These are phyloP conservation scores for Drosophila multiciliata DNA, from an alignment of 2,888 invertebrate genomes.

Conservation along the genomic window DNA sequence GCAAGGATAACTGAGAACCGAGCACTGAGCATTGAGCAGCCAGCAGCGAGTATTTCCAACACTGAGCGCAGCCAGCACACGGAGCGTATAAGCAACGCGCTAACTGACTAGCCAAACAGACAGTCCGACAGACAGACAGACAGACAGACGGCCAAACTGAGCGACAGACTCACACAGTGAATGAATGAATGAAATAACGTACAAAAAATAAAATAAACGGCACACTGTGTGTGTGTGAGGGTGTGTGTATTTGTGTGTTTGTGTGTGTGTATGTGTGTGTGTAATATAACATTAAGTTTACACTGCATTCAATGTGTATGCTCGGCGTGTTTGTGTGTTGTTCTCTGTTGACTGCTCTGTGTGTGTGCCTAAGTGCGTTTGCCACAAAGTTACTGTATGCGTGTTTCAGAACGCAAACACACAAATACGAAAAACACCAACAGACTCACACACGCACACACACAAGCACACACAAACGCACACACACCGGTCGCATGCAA, in stretches of 20 bases:
- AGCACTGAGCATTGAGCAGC: slow-evolving; percentile 53
- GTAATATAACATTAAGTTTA: slow-evolving; percentile 74
- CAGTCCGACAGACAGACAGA: slow-evolving; percentile 48
- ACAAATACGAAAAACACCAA: slow-evolving; percentile 16
- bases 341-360: slow-evolving; percentile 11
- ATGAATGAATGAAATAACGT: slow-evolving; percentile 69
- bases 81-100: slow-evolving; percentile 75
- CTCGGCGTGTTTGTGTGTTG: slow-evolving; percentile 19
- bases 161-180: slow-evolving; percentile 48
- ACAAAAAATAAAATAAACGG: slow-evolving; percentile 37
- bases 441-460: slow-evolving; percentile 6
- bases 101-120: slow-evolving; percentile 33
- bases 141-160: slow-evolving; percentile 38
- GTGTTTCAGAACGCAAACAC: slow-evolving; percentile 7
- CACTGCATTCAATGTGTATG: slow-evolving; percentile 60
- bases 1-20: slow-evolving; percentile 74
- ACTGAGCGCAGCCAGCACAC: slow-evolving; percentile 55
- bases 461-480: slow-evolving; percentile 19
- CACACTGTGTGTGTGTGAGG: slow-evolving; percentile 32
- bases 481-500: slow-evolving; percentile 34
- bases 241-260: slow-evolving; percentile 28
- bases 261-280: slow-evolving; percentile 29
- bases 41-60: slow-evolving; percentile 50
- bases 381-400: slow-evolving; percentile 47
- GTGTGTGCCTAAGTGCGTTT: slow-evolving; percentile 63